Evolutionary conservation across 2,888 invertebrate species (phyloP), one percentile per base, ranked within the genome.

Genomic region (Athalia rosae): DNA sequence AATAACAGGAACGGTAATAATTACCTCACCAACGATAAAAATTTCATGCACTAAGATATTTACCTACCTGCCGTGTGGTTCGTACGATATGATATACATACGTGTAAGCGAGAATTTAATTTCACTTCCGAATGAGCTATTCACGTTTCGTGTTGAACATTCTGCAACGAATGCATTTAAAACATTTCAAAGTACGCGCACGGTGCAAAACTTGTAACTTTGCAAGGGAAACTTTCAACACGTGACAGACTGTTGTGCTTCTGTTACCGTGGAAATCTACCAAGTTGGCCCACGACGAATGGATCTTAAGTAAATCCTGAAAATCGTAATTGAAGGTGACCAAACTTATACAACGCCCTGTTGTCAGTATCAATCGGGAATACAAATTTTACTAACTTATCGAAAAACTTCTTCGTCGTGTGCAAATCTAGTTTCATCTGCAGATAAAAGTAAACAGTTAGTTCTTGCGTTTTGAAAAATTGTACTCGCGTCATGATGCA

Each of bases 151-250:
- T 71, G 43, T 50, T 71, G 71, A 56, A 58, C 58, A 71, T 71
- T 71, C 71, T 28, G 53, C 53, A 56, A 43, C 43, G 71, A 71
- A 71, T 71, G 71, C 56, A 71, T 71, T 71, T 71, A 58, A 71
- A 71, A 71, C 71, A 71, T 71, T 71, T 56, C 71, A 71, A 71
- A 71, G 56, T 71, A 71, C 71, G 71, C 71, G 71, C 71, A 56
- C 56, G 69, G 56, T 56, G 47, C 28, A 28, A 71, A 71, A 58
- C 58, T 58, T 71, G 56, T 11, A 58, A 71, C 58, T 58, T 58
- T 58, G 43, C 56, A 71, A 58, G 71, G 43, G 45, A 45, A 71
- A 71, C 58, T 71, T 71, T 43, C 13, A 58, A 58, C 45, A 71
- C 71, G 71, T 71, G 71, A 71, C 71, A 71, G 71, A 71, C 71